Base-by-base conservation (phyloP, 2,888 invertebrate genomes). In the Flabesymbios commensalis region DNA sequence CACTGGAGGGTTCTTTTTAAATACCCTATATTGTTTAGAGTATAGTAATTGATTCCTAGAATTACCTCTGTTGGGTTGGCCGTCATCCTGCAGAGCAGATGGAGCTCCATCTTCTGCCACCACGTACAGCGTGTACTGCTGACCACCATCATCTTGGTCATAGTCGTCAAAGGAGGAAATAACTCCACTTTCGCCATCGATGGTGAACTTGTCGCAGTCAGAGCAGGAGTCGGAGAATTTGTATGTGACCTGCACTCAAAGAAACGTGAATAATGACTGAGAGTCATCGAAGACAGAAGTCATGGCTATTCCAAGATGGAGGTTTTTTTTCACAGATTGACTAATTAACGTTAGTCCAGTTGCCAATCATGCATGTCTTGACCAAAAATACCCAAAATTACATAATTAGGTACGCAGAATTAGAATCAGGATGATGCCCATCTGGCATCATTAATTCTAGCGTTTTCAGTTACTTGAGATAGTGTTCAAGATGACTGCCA, bases 51-150 rank as follows among this genome's bases (percentile, higher is more conserved):
- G n/a, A n/a, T n/a, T n/a, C n/a, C n/a, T n/a, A 31, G 5, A 54
- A 22, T 19, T 31, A 66, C 65, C 58, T 42, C 14, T 59, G 33
- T 67, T 66, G 22, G 63, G 67, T 33, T 41, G 43, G 19, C 0
- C 36, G 36, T 36, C 53, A n/a, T 41, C 26, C 1, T 45, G 58
- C 14, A 48, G 41, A 22, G 64, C 94, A n/a, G 95, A 96, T 17
- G 94, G 91, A 61, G 94, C 93, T 57, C 95, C 94, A 80, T 99
- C 99, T 64, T 94, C 87, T 0, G 97, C 98, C 82, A 94, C 93
- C 73, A 99, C 95, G 80, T 94, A 94, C 79, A 99, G 85, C n/a
- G 94, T 94, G 85, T 97, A 98, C 61, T 66, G 63, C 1, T 68
- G 64, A 17, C 64, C 61, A 42, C 39, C 22, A 29, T 45, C 33